Conservation (phyloP, 2,888 invertebrate species). For the Dascillus cervinus region DNA sequence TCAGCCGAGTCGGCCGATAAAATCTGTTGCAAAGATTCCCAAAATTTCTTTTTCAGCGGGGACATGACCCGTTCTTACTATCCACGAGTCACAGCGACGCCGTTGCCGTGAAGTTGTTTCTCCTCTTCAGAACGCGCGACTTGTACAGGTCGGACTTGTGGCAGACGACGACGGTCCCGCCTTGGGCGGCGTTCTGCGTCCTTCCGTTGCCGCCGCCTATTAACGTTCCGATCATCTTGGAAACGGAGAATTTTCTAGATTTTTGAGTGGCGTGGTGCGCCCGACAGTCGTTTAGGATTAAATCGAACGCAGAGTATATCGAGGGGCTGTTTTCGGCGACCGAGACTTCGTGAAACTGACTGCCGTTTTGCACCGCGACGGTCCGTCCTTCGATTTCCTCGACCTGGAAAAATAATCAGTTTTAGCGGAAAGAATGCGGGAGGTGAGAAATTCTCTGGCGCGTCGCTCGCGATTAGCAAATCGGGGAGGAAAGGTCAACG, state of each 20-base stretch:
- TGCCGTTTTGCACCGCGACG: slow-evolving; percentile 57
- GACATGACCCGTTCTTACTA: no score
- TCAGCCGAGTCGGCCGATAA: no score
- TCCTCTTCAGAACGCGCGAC: slow-evolving; percentile 48
- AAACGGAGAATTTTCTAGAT: slow-evolving; percentile 66
- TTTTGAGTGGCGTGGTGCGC: slow-evolving; percentile 45
- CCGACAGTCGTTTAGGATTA: slow-evolving; percentile 59
- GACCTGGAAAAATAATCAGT: slow-evolving; percentile 48
- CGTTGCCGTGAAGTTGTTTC: slow-evolving; percentile 52
- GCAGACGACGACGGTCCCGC: slow-evolving; percentile 54
- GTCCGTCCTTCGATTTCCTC: slow-evolving; percentile 64
- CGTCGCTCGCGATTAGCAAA: no score
- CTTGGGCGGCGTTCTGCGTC: slow-evolving; percentile 40
- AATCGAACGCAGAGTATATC: slow-evolving; percentile 66
- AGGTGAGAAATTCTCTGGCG: no score
- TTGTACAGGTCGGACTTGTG: slow-evolving; percentile 53
- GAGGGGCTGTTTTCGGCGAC: slow-evolving; percentile 71
- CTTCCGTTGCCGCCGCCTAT: slow-evolving; percentile 49
- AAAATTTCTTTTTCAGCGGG: no score
- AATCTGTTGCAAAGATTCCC: no score
- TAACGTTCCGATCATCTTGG: slow-evolving; percentile 70
- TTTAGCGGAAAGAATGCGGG: no score
- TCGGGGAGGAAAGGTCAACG: no score
- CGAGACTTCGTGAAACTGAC: slow-evolving; percentile 73
- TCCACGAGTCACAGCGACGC: slow-evolving; percentile 61